A percentile compares a stretch with the other conserved stretches of the same genome.
Evolutionary conservation across 2,888 invertebrate species (phyloP).

Genomic region (Zaprionus lineosus): DNA sequence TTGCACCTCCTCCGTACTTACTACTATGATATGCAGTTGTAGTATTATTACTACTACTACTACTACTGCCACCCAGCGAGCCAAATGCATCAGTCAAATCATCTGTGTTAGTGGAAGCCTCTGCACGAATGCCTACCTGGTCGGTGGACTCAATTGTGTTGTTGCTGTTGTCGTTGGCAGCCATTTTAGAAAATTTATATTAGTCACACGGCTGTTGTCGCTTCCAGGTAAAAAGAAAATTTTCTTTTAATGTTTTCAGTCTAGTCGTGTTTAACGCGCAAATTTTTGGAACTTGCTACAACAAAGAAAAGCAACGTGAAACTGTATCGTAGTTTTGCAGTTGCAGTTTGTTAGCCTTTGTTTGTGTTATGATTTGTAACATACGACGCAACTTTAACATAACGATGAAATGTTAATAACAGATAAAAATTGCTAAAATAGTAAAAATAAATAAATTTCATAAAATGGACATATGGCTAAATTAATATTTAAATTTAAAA

Average conservation of each 20-base stretch:
- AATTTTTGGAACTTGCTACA: conserved; percentile 25
- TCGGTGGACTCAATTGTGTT: conserved; percentile 59
- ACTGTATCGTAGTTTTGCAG: conserved; percentile 23
- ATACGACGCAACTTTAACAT: too few species aligned
- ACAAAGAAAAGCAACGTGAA: conserved; percentile 42
- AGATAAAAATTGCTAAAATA: too few species aligned
- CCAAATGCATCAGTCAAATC: conserved; percentile 79
- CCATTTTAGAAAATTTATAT: conserved; percentile 60
- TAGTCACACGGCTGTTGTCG: conserved; percentile 52
- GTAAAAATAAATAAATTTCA: too few species aligned
- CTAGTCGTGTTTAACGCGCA: neutral
- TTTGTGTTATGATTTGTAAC: conserved; percentile 21
- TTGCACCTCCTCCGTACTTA: conserved; percentile 64
- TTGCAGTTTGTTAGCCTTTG: conserved; percentile 43
- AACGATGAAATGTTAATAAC: too few species aligned
- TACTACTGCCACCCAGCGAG: conserved; percentile 46
- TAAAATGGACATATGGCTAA: too few species aligned
- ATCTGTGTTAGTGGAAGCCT: conserved; percentile 63
- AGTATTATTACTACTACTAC: too few species aligned
- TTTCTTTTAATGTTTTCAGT: neutral
- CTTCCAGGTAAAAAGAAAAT: conserved; percentile 6
- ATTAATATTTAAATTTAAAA: too few species aligned
- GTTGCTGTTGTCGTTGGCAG: conserved; percentile 34
- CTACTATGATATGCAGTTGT: conserved; percentile 38
- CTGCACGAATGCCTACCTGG: conserved; percentile 67